These are phyloP conservation scores for Bombylius discolor DNA, from an alignment of 2,888 invertebrate genomes.

Conservation along the genomic window DNA sequence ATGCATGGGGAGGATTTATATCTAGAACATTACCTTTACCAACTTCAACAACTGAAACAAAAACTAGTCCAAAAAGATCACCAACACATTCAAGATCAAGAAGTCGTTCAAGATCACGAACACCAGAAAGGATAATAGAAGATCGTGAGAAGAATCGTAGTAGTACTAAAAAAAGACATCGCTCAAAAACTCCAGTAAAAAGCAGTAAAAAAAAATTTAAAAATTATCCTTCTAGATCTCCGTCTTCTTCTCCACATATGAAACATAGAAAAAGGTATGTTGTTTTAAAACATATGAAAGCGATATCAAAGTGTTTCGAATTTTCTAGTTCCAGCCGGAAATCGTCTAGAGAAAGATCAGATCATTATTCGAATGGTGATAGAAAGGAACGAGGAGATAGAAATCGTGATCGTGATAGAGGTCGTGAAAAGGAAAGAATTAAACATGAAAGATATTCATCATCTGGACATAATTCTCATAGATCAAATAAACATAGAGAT, in stretches of 20 bases:
- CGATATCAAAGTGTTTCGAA: background rate
- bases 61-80: slow-evolving; percentile 23
- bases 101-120: slow-evolving; percentile 28
- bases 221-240: slow-evolving; percentile 28
- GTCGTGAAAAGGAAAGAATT: slow-evolving; percentile 8
- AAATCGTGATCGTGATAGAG: slow-evolving; percentile 15
- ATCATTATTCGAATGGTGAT: slow-evolving; percentile 22
- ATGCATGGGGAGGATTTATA: slow-evolving; percentile 55
- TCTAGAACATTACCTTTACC: slow-evolving; percentile 38
- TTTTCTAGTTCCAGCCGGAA: slow-evolving; percentile 13
- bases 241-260: slow-evolving; percentile 32
- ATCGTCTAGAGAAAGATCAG: slow-evolving; percentile 26
- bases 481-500: slow-evolving; percentile 27
- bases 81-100: slow-evolving; percentile 18
- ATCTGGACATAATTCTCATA: slow-evolving; percentile 22
- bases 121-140: slow-evolving; percentile 17
- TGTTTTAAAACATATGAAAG: background rate
- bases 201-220: slow-evolving; percentile 32
- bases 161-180: slow-evolving; percentile 18
- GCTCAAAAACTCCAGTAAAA: slow-evolving; percentile 22
- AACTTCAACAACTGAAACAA: slow-evolving; percentile 21
- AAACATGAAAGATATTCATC: slow-evolving; percentile 30
- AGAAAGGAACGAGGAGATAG: slow-evolving; percentile 26
- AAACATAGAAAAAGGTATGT: slow-evolving; percentile 33
- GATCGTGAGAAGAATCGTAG: slow-evolving; percentile 16